These are phyloP conservation scores for Caretta caretta DNA, from an alignment of 2,113 vertebrate species.

Conservation along the genomic window DNA sequence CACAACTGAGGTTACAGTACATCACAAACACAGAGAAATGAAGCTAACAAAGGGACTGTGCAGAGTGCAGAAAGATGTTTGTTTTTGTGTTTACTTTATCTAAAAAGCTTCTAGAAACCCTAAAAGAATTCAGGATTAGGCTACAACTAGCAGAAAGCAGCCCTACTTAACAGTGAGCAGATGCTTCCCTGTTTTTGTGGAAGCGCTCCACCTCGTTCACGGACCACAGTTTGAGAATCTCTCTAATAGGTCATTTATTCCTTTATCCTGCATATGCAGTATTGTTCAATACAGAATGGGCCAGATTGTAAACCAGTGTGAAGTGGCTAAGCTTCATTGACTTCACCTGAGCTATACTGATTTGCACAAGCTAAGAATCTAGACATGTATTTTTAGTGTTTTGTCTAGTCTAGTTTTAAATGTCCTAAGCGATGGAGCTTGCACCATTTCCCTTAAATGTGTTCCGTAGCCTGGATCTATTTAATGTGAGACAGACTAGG, in stretches of 20 bases:
- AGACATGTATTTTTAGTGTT: not conserved
- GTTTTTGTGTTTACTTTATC: not conserved
- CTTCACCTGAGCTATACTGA: not conserved
- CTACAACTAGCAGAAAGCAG: not conserved
- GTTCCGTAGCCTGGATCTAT: not conserved
- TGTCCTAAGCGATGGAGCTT: not conserved
- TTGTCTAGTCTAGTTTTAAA: not conserved
- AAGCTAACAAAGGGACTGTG: not conserved
- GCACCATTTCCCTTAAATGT: not conserved
- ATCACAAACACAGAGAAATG: not conserved
- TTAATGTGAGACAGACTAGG: not conserved
- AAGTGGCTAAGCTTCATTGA: not conserved
- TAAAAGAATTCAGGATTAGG: not conserved
- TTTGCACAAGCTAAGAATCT: not conserved
- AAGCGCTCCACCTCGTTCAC: not conserved
- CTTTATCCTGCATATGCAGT: not conserved
- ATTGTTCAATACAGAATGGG: not conserved
- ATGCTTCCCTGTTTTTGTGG: not conserved
- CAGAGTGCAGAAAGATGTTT: not conserved
- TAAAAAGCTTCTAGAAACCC: not conserved
- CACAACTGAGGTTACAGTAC: not conserved
- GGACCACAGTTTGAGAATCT: not conserved
- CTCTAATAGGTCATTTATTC: not conserved
- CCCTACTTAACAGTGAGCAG: not conserved
- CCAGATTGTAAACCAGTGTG: not conserved